Conservation (phyloP, 2,113 vertebrate species). For the Prunella himalayana region DNA sequence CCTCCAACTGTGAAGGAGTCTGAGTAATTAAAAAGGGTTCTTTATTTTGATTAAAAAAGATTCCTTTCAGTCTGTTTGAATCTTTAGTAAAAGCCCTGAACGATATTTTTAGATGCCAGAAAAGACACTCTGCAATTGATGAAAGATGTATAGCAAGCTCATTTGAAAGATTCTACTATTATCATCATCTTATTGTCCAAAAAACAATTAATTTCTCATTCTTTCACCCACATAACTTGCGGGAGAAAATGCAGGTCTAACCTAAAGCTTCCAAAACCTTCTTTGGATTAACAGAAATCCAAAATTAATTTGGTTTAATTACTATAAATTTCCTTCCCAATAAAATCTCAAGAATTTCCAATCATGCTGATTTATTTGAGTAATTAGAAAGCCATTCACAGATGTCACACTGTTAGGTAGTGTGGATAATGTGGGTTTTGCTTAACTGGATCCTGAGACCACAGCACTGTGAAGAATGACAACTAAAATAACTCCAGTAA, state of each 20-base stretch:
- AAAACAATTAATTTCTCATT: slow-evolving; percentile 42
- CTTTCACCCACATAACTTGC: slow-evolving; percentile 46
- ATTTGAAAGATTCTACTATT: slow-evolving; percentile 1
- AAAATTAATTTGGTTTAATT: slow-evolving; percentile 84
- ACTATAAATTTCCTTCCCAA: slow-evolving; percentile 83
- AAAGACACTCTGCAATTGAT: slow-evolving; percentile 41
- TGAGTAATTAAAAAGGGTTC: slow-evolving; percentile 83
- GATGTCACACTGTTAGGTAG: slow-evolving; percentile 78
- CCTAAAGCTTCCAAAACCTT: slow-evolving; percentile 49
- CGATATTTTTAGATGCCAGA: slow-evolving; percentile 71
- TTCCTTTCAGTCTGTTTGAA: slow-evolving; percentile 78
- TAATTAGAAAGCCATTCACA: slow-evolving; percentile 82
- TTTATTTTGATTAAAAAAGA: slow-evolving; percentile 84
- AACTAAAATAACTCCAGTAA: neutral
- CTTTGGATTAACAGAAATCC: slow-evolving; percentile 71
- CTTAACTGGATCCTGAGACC: slow-evolving; percentile 64
- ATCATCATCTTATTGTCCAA: slow-evolving; percentile 39
- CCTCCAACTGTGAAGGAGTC: slow-evolving; percentile 80
- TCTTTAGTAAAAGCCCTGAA: slow-evolving; percentile 75
- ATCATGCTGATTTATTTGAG: slow-evolving; percentile 83
- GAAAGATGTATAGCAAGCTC: neutral
- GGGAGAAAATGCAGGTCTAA: slow-evolving; percentile 25
- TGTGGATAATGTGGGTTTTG: slow-evolving; percentile 54
- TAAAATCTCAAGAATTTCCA: slow-evolving; percentile 85
- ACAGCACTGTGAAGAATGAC: slow-evolving; percentile 12